Evolutionary conservation across 2,888 invertebrate species (phyloP).

Genomic region (Chymomyza caudatula): DNA sequence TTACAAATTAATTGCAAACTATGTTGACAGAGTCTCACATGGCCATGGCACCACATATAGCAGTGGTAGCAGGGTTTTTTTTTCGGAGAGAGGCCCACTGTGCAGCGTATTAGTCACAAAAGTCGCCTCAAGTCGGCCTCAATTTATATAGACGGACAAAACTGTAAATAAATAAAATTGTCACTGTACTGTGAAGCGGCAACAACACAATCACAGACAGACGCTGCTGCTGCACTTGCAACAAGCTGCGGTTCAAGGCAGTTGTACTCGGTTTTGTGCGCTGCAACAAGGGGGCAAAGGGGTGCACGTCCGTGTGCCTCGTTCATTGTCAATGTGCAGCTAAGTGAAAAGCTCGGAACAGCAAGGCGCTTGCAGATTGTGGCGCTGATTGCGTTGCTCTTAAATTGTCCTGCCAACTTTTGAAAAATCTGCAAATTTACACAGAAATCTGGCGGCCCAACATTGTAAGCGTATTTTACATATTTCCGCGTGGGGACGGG

Average conservation of each 20-base stretch:
- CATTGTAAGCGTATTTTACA: conserved; percentile 46
- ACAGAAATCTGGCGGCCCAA: conserved; percentile 55
- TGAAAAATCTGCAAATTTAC: conserved; percentile 68
- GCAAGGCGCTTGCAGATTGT: conserved; percentile 53
- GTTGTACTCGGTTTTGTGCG: neutral
- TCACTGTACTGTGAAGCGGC: conserved; percentile 52
- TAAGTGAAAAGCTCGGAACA: conserved; percentile 32
- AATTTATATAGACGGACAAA: conserved; percentile 71
- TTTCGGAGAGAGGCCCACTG: neutral
- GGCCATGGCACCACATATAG: neutral
- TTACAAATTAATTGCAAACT: conserved; percentile 78
- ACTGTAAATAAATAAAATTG: conserved; percentile 73
- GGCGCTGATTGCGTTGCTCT: conserved; percentile 75
- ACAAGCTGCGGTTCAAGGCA: neutral
- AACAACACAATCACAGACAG: conserved; percentile 35
- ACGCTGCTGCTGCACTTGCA: conserved; percentile 6
- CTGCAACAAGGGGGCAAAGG: neutral
- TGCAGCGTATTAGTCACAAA: conserved; percentile 15
- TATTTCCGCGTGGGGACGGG: conserved; percentile 28
- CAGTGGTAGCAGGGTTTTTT: neutral
- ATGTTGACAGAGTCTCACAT: conserved; percentile 50
- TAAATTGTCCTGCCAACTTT: conserved; percentile 76
- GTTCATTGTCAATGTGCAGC: conserved; percentile 8
- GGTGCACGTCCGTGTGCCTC: neutral
- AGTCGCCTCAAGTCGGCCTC: conserved; percentile 24